Evolutionary conservation across 2,888 invertebrate species (phyloP), one percentile per base, ranked within the genome.

Genomic region (Drosophila birchii): DNA sequence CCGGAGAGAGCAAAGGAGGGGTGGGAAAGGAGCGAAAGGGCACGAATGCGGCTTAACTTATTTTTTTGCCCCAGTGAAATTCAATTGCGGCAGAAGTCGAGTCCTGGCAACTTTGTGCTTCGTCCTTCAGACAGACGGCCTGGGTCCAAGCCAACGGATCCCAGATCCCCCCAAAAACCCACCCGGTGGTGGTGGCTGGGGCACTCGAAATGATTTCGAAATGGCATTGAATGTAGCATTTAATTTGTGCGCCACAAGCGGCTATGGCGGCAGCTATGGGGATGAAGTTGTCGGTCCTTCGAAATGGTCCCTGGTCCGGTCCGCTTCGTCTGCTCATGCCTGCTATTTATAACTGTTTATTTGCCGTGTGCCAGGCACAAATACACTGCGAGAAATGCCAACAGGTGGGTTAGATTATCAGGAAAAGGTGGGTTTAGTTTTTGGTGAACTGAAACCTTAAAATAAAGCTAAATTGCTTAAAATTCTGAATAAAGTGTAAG

Each of bases 211-310:
- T 85, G 79, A 82, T 81, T 84, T 80, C 75, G 63, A 80, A 84
- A 87, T 84, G 87, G 88, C 88, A 87, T 82, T 82, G 88, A 86
- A 85, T 86, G 88, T 86, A 81, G 83, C 86, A 86, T 88, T 84
- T 86, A 88, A 86, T 86, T 86, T 86, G 86, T 81, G 77, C 72
- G 77, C 78, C 76, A 80, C 74, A 83, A 80, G 79, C 83, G 80
- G 49, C 38, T 36, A 53, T 53, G 44, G 41, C 36, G 61, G 41
- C 61, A 53, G 51, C 51, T 39, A 43, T 47, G 56, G 23, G 51
- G 55, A 55, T 45, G 59, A 36, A 34, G 53, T 60, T 60, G 56
- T 56, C 45, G 43, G 63, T 62, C 51, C 51, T 53, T 53, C 51
- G 51, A 36, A 36, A 36, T 23, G 68, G 49, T 63, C 61, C 51